Conservation (phyloP, 2,113 vertebrate genomes). For the Rhipidura dahli region DNA sequence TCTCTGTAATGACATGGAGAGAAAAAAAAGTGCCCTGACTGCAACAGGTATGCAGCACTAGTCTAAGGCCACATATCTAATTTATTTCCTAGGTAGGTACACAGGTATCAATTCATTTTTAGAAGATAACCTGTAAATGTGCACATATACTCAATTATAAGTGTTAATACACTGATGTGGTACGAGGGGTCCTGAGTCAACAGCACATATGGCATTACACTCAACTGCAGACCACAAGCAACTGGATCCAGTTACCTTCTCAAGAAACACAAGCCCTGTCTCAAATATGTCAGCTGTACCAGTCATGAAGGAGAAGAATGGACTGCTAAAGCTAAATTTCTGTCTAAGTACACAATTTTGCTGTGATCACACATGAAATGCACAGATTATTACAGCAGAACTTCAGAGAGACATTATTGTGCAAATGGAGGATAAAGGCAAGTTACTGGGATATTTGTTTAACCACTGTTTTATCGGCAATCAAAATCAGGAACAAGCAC, state of each 20-base stretch:
- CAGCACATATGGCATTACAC: accelerated
- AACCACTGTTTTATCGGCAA: background rate
- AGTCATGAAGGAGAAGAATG: background rate
- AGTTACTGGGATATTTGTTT: background rate
- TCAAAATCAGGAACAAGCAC: background rate
- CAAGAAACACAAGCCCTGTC: background rate
- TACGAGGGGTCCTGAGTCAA: background rate
- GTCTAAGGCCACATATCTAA: background rate
- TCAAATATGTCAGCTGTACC: background rate
- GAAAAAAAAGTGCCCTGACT: background rate
- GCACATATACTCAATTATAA: background rate
- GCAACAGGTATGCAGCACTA: background rate
- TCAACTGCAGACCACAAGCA: background rate
- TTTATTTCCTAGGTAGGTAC: background rate
- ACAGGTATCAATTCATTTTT: background rate
- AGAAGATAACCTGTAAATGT: background rate
- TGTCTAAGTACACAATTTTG: background rate
- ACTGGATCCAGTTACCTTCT: background rate
- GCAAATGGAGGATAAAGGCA: background rate
- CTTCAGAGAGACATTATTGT: background rate
- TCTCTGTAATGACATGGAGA: background rate
- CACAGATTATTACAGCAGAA: background rate
- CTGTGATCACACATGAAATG: background rate
- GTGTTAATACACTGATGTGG: background rate
- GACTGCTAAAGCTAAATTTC: background rate